These are phyloP conservation scores for Prunella fulvescens DNA, from an alignment of 2,113 vertebrate species.

Conservation along the genomic window DNA sequence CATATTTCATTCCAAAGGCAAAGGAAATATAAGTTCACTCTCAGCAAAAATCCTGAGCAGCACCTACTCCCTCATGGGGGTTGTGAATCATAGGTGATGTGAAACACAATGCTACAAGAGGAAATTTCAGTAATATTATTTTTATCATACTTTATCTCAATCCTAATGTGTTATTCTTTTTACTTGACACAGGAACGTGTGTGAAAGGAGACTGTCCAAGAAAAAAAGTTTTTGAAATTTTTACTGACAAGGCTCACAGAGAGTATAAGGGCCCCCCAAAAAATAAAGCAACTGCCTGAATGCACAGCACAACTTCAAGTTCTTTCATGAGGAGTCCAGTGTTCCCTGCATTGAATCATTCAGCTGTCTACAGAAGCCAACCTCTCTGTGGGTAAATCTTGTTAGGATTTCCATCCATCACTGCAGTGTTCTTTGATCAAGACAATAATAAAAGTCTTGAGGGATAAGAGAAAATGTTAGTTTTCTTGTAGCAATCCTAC, in stretches of 20 bases:
- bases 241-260: background rate
- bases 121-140: background rate
- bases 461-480: background rate
- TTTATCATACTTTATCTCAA: constrained; percentile 24
- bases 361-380: background rate
- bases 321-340: background rate
- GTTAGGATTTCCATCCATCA: background rate
- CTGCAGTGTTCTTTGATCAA: background rate
- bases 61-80: background rate
- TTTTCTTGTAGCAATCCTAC: background rate
- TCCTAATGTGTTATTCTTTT: background rate
- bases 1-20: constrained; percentile 6
- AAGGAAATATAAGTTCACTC: constrained; percentile 8
- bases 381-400: background rate
- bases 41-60: background rate
- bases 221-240: background rate
- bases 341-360: background rate
- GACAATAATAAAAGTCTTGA: background rate
- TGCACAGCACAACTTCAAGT: background rate
- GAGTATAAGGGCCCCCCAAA: background rate
- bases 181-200: background rate
- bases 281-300: background rate
- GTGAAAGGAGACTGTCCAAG: background rate
- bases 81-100: background rate
- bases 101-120: background rate